phyloP scores from a whole-genome alignment of 2,888 invertebrate genomes.

The Latrodectus elegans region DNA sequence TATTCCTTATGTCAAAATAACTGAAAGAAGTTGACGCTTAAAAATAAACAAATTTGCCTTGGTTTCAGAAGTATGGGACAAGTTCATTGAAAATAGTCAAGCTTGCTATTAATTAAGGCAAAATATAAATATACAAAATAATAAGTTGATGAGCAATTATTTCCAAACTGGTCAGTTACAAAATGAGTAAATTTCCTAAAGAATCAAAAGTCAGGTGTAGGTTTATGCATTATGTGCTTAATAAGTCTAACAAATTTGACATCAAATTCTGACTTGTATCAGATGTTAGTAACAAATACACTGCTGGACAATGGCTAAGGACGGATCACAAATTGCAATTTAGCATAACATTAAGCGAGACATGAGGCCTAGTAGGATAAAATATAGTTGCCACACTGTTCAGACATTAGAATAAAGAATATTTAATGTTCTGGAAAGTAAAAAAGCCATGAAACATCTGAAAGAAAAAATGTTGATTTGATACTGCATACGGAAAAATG shows the following conservation, averaged over 20 bases:
- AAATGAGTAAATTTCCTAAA: no score
- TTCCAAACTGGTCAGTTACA: background rate
- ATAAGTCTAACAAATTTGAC: background rate
- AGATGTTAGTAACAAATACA: background rate
- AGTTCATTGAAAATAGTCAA: slow-evolving; percentile 7
- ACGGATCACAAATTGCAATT: no score
- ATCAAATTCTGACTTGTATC: background rate
- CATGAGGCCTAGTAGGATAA: no score
- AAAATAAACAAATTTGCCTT: slow-evolving; percentile 20
- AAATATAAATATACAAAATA: no score
- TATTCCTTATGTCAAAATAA: slow-evolving; percentile 14
- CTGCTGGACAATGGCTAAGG: no score
- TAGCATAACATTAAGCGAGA: no score
- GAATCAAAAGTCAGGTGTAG: background rate
- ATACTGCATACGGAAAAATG: no score
- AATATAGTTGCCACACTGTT: no score
- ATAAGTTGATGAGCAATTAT: slow-evolving; percentile 10
- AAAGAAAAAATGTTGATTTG: no score
- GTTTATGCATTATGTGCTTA: background rate
- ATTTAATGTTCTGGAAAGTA: no score
- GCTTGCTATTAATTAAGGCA: background rate
- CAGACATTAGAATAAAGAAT: no score
- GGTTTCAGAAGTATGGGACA: slow-evolving; percentile 13
- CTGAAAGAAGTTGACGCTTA: background rate
- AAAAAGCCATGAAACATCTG: no score